phyloP scores from a whole-genome alignment of 2,113 vertebrate species.

The Pachycephala philippinensis region DNA sequence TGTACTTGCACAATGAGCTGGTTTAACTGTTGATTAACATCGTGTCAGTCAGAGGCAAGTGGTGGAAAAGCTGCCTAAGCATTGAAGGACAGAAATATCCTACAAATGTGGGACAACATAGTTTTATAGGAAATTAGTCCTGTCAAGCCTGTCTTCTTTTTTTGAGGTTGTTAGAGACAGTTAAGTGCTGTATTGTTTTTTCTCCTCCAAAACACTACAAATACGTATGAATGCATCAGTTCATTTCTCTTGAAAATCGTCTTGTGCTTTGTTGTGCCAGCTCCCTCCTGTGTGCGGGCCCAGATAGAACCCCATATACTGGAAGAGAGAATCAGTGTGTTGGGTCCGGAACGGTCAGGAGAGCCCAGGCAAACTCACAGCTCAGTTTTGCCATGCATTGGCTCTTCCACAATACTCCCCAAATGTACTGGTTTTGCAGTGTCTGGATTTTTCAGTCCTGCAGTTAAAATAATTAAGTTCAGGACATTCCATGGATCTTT shows the following conservation, averaged over 20 bases:
- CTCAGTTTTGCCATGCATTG: not conserved
- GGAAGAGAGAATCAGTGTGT: not conserved
- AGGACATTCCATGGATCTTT: not conserved
- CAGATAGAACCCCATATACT: not conserved
- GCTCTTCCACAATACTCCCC: not conserved
- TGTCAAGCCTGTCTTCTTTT: not conserved
- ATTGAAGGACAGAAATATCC: not conserved
- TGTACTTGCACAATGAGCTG: not conserved
- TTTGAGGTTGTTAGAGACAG: not conserved
- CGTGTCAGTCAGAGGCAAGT: not conserved
- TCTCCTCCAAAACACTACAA: not conserved
- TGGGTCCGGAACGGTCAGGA: not conserved
- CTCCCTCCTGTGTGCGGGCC: not conserved
- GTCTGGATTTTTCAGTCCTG: not conserved
- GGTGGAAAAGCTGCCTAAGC: not conserved
- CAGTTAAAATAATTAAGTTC: not conserved
- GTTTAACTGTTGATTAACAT: not conserved
- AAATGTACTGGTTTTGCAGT: fast-evolving
- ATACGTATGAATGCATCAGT: fast-evolving
- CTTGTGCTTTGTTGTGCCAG: not conserved
- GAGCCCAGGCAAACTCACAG: not conserved
- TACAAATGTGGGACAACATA: not conserved
- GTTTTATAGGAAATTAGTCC: not conserved
- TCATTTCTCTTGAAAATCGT: not conserved
- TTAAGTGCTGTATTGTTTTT: not conserved